phyloP scores from a whole-genome alignment of 1,140 invertebrate genomes.

The Nautilus pompilius region DNA sequence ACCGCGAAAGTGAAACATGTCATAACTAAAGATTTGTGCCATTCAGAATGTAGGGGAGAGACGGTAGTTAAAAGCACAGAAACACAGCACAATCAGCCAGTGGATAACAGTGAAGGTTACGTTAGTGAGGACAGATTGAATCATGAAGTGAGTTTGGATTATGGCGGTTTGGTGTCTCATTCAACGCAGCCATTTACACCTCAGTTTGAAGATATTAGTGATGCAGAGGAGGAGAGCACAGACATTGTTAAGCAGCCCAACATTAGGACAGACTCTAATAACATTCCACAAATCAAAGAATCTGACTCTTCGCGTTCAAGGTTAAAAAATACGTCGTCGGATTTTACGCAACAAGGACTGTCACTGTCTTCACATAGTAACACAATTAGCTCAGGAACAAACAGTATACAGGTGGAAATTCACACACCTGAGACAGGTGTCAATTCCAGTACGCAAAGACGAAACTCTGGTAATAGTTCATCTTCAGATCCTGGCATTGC shows the following conservation, averaged over 20 bases:
- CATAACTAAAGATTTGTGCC: not conserved
- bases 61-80: not conserved
- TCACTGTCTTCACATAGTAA: not conserved
- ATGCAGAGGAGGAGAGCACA: slow-evolving; percentile 9
- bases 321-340: not conserved
- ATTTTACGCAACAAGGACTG: not conserved
- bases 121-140: not conserved
- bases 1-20: not conserved
- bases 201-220: slow-evolving; percentile 14
- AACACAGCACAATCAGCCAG: not conserved
- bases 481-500: not conserved
- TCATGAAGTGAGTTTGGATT: not conserved
- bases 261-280: not conserved
- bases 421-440: not conserved
- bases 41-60: not conserved
- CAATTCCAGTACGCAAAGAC: not conserved
- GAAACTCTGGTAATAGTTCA: not conserved
- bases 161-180: not conserved
- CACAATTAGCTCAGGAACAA: slow-evolving; percentile 3
- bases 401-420: not conserved
- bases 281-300: slow-evolving; percentile 2
- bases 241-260: not conserved
- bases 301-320: not conserved
- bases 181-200: slow-evolving; percentile 16
- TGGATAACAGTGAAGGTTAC: not conserved